Evolutionary conservation across 2,888 invertebrate genomes (phyloP), one percentile per base, ranked within the genome.

Genomic region (Epinotia demarniana): DNA sequence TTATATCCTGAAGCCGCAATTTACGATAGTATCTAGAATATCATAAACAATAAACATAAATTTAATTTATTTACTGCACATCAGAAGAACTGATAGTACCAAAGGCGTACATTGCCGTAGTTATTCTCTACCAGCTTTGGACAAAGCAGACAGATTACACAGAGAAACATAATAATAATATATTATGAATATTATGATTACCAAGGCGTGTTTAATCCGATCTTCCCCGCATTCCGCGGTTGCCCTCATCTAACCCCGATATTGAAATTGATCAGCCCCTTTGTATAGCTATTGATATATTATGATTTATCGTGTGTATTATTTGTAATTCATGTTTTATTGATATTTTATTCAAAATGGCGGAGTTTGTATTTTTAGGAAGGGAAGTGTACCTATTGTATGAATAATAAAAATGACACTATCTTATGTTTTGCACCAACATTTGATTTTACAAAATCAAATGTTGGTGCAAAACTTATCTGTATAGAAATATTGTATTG

Each of bases 221-320:
- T 64, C 39, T 79, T 78, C 80, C 82, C 80, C 78, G 75, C 77
- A 82, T 83, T 83, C 84, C 83, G 85, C 84, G 83, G 84, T 80
- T 85, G 88, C 82, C 89, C 87, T 80, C 81, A 85, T 83, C 84
- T 83, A 85, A 86, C 87, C 85, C 85, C 82, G 87, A 90, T 92
- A 90, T 88, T 86, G 85, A 84, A 89, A 89, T 88, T 86, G 89
- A 92, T 91, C 86, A 85, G 57, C 87, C 86, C 80, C 84, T 82
- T 74, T 78, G 79, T 77, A 81, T 84, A 85, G 86, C 83, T 85
- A 83, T 83, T 83, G 80, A 80, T 80, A 79, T 78, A 77, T 70
- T 62, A 43, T 67, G 72, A 76, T 60, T 69, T 46, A 27, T 69
- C 27, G 23, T 46, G 23, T n/a, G 69, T 71, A 77, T 62, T 73